Evolutionary conservation across 2,797 vertebrate genomes (phyloP).

Genomic region (Petrocephalus schoutedeni): DNA sequence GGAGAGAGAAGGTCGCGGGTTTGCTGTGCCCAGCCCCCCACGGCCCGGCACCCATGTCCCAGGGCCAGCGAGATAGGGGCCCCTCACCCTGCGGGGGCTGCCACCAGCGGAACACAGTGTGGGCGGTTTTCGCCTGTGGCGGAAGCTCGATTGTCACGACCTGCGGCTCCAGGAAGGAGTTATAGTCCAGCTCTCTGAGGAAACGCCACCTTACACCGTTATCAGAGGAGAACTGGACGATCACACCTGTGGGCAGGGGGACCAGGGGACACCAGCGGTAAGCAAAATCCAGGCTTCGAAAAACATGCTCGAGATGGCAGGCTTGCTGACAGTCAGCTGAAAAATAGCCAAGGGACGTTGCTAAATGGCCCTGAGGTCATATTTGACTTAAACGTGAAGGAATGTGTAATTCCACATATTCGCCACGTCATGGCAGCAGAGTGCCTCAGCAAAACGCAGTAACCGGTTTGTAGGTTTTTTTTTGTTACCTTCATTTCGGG

Average conservation of each 20-base stretch:
- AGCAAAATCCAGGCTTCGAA: neutral
- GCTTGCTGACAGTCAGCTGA: neutral
- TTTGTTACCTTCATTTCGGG: conserved; percentile 87
- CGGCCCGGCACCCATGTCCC: neutral
- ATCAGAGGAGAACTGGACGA: conserved; percentile 91
- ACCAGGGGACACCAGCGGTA: neutral
- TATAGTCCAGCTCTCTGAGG: conserved; percentile 86
- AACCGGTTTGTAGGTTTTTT: neutral
- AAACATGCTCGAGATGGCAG: neutral
- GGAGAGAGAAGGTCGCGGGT: neutral
- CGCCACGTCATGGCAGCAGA: conserved; percentile 43
- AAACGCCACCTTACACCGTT: conserved; percentile 90
- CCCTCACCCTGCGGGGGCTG: conserved; percentile 85
- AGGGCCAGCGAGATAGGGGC: neutral
- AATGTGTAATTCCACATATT: conserved; percentile 21
- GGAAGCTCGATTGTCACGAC: conserved; percentile 93
- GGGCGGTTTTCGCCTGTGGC: conserved; percentile 78
- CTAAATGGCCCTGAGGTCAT: neutral
- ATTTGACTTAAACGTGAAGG: neutral
- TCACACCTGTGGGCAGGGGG: conserved; percentile 64
- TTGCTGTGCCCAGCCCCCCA: neutral
- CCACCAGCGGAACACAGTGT: conserved; percentile 96
- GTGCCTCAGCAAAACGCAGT: conserved; percentile 14
- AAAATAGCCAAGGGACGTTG: neutral
- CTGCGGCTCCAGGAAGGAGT: conserved; percentile 88